Base-by-base conservation (phyloP, 2,113 vertebrate genomes). In the Sturnus vulgaris region DNA sequence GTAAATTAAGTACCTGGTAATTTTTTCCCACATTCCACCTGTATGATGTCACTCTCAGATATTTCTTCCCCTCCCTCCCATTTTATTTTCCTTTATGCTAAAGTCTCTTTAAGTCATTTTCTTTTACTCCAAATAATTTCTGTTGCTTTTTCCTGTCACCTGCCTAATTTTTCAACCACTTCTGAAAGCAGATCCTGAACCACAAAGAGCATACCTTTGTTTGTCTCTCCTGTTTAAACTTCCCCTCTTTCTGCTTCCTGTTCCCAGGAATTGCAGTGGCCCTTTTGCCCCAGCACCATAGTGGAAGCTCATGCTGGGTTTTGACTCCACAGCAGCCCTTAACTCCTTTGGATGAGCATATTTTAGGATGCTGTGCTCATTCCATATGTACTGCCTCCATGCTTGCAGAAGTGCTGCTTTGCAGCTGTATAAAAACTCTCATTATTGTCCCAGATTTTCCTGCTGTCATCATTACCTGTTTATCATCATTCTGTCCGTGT, bases 321-420 rank as follows among this genome's bases (percentile, higher is more conserved):
- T 72, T 83, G 40, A 24, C 65, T 22, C 33, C 37, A 24, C 17
- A 35, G 63, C 49, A 81, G 69, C 46, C 69, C 59, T 40, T 28
- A 53, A 50, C 3, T 49, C 39, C 65, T 63, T 44, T 2, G 2
- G n/a, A 56, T 27, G 11, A 2, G 28, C 28, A 35, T 12, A 17
- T 18, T 84, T 93, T 42, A 53, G 46, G 42, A 25, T 61, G 37
- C 28, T 22, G 1, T 24, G 30, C 31, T 70, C 55, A 9, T 13
- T 50, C 23, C 22, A 3, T 7, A 39, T 2, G 1, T 10, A 30
- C 59, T 77, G 35, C 33, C 44, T 28, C 49, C 1, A 0, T 35
- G 13, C 19, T 61, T 63, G 70, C 69, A 33, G 30, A 56, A 52
- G 53, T 13, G 30, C 5, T 69, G 22, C 17, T 86, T 73, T 81